Percentiles rank a stretch among this genome's conserved stretches.
These are phyloP conservation scores for Drosophila nannoptera DNA, from an alignment of 1,140 invertebrate species.

Conservation along the genomic window DNA sequence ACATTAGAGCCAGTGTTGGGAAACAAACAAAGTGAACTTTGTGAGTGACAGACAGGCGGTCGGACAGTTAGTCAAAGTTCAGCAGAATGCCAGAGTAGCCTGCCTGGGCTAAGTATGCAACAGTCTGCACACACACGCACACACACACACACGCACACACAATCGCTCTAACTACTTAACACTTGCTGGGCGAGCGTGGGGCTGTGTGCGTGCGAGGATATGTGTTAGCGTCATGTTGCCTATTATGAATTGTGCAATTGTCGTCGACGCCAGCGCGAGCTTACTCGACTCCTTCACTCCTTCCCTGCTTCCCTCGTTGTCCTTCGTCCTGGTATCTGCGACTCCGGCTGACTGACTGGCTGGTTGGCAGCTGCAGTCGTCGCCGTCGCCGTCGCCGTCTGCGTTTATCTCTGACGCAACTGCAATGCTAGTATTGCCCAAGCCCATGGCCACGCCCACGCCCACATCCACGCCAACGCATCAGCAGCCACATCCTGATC, in stretches of 20 bases:
- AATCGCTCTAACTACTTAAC: slow-evolving; percentile 58
- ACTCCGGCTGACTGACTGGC: slow-evolving; percentile 9
- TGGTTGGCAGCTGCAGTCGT: slow-evolving; percentile 19
- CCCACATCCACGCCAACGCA: background rate
- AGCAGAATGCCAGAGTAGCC: background rate
- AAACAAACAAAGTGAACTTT: slow-evolving; percentile 55
- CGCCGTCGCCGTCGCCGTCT: slow-evolving; percentile 7
- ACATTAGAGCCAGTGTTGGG: slow-evolving; percentile 68
- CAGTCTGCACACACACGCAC: slow-evolving; percentile 42
- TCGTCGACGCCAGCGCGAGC: slow-evolving; percentile 63
- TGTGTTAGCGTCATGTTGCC: slow-evolving; percentile 59
- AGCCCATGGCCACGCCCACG: background rate
- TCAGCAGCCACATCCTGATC: slow-evolving; percentile 49
- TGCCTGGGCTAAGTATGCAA: slow-evolving; percentile 38
- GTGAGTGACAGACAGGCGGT: slow-evolving; percentile 38
- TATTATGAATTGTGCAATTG: slow-evolving; percentile 77
- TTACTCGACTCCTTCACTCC: slow-evolving; percentile 32
- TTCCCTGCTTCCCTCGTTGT: background rate
- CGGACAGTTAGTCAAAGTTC: slow-evolving; percentile 13
- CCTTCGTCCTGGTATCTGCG: background rate
- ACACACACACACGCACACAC: too few relatives aligned
- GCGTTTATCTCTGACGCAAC: slow-evolving; percentile 15
- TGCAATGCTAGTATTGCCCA: background rate
- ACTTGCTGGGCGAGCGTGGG: slow-evolving; percentile 22
- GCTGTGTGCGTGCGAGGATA: background rate